Evolutionary conservation across 2,797 vertebrate genomes (phyloP).

Genomic region (Myotis findleyi): DNA sequence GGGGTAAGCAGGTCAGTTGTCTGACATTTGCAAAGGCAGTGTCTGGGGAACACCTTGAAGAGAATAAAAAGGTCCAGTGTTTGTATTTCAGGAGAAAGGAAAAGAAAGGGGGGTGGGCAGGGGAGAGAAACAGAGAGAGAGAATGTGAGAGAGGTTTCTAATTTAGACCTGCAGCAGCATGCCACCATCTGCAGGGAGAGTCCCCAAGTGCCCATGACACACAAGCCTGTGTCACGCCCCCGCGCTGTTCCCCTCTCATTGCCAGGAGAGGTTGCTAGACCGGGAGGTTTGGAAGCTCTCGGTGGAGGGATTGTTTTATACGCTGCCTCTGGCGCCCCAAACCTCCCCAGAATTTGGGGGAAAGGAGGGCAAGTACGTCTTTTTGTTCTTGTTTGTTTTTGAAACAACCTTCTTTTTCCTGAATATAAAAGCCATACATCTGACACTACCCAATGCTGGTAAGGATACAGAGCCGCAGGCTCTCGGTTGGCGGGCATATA

Average conservation of each 20-base stretch:
- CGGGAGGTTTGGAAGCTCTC: not conserved
- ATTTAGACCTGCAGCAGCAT: constrained; percentile 41
- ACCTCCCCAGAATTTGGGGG: not conserved
- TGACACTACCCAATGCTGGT: not conserved
- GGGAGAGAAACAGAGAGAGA: not conserved
- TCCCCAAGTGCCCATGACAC: not conserved
- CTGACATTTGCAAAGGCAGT: not conserved
- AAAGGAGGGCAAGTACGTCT: not conserved
- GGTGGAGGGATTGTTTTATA: not conserved
- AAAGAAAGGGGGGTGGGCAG: too few species aligned
- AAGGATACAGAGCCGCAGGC: not conserved
- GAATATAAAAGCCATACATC: not conserved
- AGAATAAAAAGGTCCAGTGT: not conserved
- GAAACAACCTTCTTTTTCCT: not conserved
- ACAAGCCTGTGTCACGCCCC: not conserved
- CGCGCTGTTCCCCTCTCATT: not conserved
- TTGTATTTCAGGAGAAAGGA: not conserved
- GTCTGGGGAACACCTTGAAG: not conserved
- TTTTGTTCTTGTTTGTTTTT: not conserved
- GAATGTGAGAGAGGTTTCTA: not conserved
- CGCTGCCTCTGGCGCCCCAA: not conserved
- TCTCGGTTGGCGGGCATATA: too few species aligned
- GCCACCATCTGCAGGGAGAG: constrained; percentile 53
- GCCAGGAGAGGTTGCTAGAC: not conserved
- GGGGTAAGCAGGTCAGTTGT: not conserved